Base-by-base conservation (phyloP, 2,113 vertebrate species). In the Aleadryas rufinucha region DNA sequence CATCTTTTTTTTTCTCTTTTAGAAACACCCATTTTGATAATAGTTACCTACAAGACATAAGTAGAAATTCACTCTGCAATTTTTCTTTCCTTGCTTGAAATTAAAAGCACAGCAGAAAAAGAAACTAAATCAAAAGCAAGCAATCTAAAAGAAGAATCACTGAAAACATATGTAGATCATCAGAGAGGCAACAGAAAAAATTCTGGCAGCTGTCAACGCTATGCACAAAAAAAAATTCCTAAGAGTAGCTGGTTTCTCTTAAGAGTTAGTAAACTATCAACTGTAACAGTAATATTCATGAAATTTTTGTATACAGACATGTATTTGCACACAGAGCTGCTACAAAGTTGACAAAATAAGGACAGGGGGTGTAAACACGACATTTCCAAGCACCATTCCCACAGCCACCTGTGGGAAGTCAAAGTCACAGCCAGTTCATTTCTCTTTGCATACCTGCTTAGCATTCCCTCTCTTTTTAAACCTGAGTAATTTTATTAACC, bases 141-240 rank as follows among this genome's bases (percentile, higher is more conserved):
- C 8, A 68, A 50, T 52, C 65, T 94, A 80, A 83, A 93, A 84
- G 56, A 92, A 96, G 64, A 95, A 80, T 47, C 59, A 37, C 17
- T 84, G 59, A 86, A 93, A 96, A 87, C 68, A 83, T 41, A 93
- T 42, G 68, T 35, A 92, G 71, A 89, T 92, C 70, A 83, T 87
- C 45, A 84, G 42, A 95, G 27, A 85, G 18, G 30, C 72, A 90
- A 72, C 13, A 80, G 71, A 70, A 94, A 85, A 76, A 93, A 77
- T 20, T 81, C 79, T 86, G 69, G 88, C 56, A 94, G 68, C 90
- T 84, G 61, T 86, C 83, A 96, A 90, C 44, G 39, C 28, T 47
- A 87, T 37, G n/a, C 35, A 41, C 65, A 77, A 54, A 45, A 83
- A 66, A 60, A 80, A 81, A 14, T 15, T 28, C 28, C 31, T 53